A percentile compares a stretch with the other conserved stretches of the same genome.
These are phyloP conservation scores for Ctenoplectra terminalis DNA, from an alignment of 1,140 invertebrate species.

Conservation along the genomic window DNA sequence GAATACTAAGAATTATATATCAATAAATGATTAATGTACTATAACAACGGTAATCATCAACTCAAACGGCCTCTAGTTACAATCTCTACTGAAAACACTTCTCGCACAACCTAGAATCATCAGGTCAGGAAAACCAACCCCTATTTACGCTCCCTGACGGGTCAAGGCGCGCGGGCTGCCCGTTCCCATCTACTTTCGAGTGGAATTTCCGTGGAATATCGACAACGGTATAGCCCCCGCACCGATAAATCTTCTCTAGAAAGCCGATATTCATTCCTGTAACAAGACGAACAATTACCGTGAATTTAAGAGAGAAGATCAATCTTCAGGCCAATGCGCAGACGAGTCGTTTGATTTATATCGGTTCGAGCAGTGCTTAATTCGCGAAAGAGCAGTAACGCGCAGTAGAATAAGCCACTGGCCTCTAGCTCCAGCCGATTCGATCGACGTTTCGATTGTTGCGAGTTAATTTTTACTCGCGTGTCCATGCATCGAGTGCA, in stretches of 20 bases:
- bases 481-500: no score
- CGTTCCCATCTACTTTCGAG: no score
- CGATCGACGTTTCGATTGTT: neutral
- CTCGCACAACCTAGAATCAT: no score
- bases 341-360: slow-evolving; percentile 13
- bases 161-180: no score
- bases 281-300: slow-evolving; percentile 24
- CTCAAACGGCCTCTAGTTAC: no score
- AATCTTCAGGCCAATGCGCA: neutral
- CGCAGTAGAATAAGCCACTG: neutral
- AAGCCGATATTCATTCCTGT: slow-evolving; percentile 12
- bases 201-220: slow-evolving; percentile 9
- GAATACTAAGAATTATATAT: no score
- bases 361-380: neutral
- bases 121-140: neutral
- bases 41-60: no score
- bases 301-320: neutral
- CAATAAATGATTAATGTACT: no score
- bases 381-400: neutral
- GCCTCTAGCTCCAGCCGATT: neutral
- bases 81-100: no score
- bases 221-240: no score
- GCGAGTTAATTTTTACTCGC: slow-evolving; percentile 5
- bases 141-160: neutral
- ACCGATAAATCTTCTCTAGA: slow-evolving; percentile 7